Conservation (phyloP, 2,888 invertebrate genomes). For the Ashinkailepas kermadecensis region DNA sequence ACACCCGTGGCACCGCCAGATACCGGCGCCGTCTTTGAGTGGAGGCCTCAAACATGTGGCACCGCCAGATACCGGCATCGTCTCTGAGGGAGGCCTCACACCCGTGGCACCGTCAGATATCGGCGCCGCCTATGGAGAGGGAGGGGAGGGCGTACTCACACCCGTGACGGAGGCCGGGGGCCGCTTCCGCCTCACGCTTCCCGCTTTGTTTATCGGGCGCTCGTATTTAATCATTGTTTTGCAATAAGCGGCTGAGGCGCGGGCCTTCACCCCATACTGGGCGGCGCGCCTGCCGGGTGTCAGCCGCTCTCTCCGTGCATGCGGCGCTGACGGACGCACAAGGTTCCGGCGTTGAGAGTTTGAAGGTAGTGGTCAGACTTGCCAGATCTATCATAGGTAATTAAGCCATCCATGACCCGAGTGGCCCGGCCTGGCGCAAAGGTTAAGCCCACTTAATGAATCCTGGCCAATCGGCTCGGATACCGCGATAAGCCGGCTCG, state of each 20-base stretch:
- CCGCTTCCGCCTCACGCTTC: neutral
- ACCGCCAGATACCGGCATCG: too few relatives aligned
- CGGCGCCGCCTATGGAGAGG: too few relatives aligned
- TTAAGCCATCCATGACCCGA: slow-evolving; percentile 16
- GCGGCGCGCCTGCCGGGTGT: too few relatives aligned
- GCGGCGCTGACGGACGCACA: neutral
- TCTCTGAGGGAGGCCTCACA: too few relatives aligned
- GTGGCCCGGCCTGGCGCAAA: neutral
- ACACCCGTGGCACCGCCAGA: too few relatives aligned
- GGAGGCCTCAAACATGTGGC: too few relatives aligned
- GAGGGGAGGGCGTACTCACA: too few relatives aligned
- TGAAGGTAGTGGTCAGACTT: neutral
- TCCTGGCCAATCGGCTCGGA: neutral
- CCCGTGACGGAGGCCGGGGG: neutral
- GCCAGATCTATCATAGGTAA: neutral
- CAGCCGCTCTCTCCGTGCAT: too few relatives aligned
- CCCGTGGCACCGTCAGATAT: too few relatives aligned
- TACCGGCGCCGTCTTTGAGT: too few relatives aligned
- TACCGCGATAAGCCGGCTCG: neutral
- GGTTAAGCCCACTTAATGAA: slow-evolving; percentile 20
- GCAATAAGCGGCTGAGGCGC: too few relatives aligned
- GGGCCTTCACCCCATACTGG: too few relatives aligned
- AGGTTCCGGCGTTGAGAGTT: neutral
- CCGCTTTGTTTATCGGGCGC: neutral
- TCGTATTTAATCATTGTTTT: slow-evolving; percentile 15